Conservation (phyloP, 1,140 invertebrate species). For the Drosophila bocki region DNA sequence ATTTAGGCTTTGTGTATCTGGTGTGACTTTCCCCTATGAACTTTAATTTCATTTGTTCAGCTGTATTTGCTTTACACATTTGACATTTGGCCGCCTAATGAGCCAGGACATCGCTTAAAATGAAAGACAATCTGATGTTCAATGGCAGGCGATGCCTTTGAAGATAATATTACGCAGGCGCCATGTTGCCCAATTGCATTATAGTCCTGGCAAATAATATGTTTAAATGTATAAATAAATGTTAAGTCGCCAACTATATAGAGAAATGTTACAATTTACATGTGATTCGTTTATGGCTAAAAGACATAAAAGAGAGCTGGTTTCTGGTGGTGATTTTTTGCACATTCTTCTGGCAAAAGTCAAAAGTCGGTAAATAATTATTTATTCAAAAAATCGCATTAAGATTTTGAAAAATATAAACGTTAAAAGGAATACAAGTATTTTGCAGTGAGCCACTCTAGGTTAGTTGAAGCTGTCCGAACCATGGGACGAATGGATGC, state of each 20-base stretch:
- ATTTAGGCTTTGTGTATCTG: not conserved
- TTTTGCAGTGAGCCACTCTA: not conserved
- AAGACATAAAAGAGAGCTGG: no score
- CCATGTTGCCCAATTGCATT: constrained; percentile 2
- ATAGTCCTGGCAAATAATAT: not conserved
- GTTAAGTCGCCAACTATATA: not conserved
- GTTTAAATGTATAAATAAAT: not conserved
- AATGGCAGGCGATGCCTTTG: constrained; percentile 3
- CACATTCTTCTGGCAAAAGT: no score
- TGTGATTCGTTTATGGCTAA: not conserved
- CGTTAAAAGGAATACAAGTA: constrained; percentile 1
- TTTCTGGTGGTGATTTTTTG: no score
- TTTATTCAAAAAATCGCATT: constrained; percentile 1
- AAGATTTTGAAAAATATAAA: constrained; percentile 19
- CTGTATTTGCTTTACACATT: constrained; percentile 62
- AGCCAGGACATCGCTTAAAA: constrained; percentile 48
- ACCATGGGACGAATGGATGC: not conserved
- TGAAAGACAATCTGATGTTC: constrained; percentile 55
- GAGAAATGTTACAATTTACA: not conserved
- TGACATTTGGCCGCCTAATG: constrained; percentile 38
- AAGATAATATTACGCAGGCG: constrained; percentile 24
- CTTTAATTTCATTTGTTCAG: constrained; percentile 38
- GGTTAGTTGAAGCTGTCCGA: constrained; percentile 1
- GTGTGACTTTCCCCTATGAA: not conserved
- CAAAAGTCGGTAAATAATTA: not conserved